A percentile compares a stretch with the other conserved stretches of the same genome.
phyloP scores from a whole-genome alignment of 2,888 invertebrate genomes.

The Stegophylla sp. region DNA sequence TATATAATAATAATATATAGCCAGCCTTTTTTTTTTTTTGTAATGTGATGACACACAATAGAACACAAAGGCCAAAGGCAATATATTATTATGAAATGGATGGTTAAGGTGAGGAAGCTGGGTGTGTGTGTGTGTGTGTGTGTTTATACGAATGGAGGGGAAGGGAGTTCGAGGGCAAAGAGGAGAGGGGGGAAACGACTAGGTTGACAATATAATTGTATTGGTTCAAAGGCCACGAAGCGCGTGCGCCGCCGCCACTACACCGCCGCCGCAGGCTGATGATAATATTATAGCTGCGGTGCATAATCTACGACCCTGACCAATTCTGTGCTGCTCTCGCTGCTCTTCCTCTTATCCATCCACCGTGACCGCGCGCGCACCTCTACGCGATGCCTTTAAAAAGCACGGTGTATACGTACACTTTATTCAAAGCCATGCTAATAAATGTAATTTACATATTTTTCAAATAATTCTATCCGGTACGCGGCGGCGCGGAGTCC shows the following conservation, averaged over 20 bases:
- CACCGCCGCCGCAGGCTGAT: background rate
- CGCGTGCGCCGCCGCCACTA: background rate
- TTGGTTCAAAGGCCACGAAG: slow-evolving; percentile 58
- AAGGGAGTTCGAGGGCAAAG: background rate
- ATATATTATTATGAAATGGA: slow-evolving; percentile 40
- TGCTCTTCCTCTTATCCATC: background rate
- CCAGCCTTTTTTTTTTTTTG: slow-evolving; percentile 17
- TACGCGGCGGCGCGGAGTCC: slow-evolving; percentile 1
- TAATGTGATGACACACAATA: slow-evolving; percentile 47
- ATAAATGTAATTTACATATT: slow-evolving; percentile 59
- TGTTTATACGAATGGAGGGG: background rate
- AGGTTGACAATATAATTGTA: slow-evolving; percentile 58
- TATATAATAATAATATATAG: slow-evolving; percentile 9
- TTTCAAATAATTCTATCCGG: slow-evolving; percentile 59
- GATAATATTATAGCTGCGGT: background rate
- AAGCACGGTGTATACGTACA: slow-evolving; percentile 34
- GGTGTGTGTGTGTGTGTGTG: background rate
- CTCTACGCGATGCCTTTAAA: slow-evolving; percentile 34
- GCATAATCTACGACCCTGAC: slow-evolving; percentile 42
- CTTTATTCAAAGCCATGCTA: slow-evolving; percentile 57
- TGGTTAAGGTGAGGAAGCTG: slow-evolving; percentile 43
- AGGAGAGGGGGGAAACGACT: background rate
- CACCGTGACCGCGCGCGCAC: background rate
- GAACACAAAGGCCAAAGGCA: slow-evolving; percentile 54
- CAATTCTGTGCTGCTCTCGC: slow-evolving; percentile 28